These are phyloP conservation scores for Lepidurus couesii DNA, from an alignment of 1,140 invertebrate genomes.

Conservation along the genomic window DNA sequence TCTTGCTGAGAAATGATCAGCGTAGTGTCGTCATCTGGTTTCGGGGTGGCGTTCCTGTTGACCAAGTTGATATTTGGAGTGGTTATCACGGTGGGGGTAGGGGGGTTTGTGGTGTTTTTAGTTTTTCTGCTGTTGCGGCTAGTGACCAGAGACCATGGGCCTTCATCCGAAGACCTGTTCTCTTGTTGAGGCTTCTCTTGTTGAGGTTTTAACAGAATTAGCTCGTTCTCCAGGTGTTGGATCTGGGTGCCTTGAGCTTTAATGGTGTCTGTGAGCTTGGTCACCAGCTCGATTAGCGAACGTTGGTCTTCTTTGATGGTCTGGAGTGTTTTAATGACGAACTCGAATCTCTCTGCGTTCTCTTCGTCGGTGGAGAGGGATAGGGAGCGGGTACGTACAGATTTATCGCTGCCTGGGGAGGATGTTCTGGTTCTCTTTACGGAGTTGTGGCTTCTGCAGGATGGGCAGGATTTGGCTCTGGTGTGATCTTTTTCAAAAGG, in stretches of 20 bases:
- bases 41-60: background rate
- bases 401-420: too few relatives aligned
- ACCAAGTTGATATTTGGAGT: background rate
- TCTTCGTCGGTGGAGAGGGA: too few relatives aligned
- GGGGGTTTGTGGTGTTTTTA: background rate
- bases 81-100: background rate
- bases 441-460: too few relatives aligned
- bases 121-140: background rate
- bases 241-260: background rate
- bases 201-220: background rate
- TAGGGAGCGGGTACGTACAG: too few relatives aligned
- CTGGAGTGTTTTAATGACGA: background rate
- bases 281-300: background rate
- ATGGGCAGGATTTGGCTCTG: too few relatives aligned
- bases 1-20: conserved; percentile 20
- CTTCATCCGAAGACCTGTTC: background rate
- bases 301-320: background rate
- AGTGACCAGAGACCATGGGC: background rate
- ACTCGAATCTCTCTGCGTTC: too few relatives aligned
- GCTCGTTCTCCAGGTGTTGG: background rate
- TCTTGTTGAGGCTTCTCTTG: background rate
- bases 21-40: background rate
- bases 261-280: background rate
- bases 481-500: too few relatives aligned
- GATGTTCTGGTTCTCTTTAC: too few relatives aligned